Conservation (phyloP, 2,113 vertebrate genomes). For the Harpagus bidentatus region DNA sequence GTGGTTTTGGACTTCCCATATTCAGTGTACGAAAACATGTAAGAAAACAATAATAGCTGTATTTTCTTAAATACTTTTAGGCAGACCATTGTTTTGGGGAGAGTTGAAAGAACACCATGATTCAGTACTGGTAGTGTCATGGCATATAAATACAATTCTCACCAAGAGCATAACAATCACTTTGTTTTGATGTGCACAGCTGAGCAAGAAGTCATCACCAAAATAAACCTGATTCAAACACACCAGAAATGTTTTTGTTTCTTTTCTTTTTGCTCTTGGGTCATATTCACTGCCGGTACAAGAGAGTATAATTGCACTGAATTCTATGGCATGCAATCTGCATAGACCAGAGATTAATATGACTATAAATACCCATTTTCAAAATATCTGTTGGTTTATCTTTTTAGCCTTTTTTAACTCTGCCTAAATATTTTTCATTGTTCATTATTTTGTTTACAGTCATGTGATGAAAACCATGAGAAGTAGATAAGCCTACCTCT, state of each 20-base stretch:
- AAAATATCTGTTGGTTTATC: not conserved
- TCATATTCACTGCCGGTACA: not conserved
- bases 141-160: constrained; percentile 41
- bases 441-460: not conserved
- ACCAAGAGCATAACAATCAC: constrained; percentile 45
- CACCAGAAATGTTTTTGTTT: constrained; percentile 23
- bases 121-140: constrained; percentile 38
- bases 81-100: constrained; percentile 19
- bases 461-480: not conserved
- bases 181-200: constrained; percentile 59
- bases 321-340: not conserved
- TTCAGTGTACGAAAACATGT: not conserved
- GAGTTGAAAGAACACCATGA: constrained; percentile 37
- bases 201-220: constrained; percentile 50
- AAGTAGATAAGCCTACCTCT: not conserved
- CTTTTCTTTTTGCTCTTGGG: not conserved
- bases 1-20: constrained; percentile 41
- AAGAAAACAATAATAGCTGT: constrained; percentile 28
- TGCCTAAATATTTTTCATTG: not conserved
- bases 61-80: constrained; percentile 25
- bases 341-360: not conserved
- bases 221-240: constrained; percentile 45
- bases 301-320: not conserved
- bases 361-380: not conserved
- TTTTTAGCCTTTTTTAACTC: not conserved